Conservation (phyloP, 2,888 invertebrate species). For the Cephus sareptanus region DNA sequence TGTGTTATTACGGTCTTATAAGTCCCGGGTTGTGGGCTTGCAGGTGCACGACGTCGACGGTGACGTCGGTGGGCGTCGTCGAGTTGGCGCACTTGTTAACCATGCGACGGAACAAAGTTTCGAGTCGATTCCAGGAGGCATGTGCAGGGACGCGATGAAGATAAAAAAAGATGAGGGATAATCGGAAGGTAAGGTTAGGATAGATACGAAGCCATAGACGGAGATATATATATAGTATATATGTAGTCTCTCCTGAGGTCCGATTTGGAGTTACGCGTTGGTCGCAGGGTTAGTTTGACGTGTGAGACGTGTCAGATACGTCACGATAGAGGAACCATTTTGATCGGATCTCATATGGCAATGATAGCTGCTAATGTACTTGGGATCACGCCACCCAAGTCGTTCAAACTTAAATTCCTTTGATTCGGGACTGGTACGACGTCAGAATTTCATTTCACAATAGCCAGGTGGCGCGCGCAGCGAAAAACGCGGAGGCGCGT, state of each 20-base stretch:
- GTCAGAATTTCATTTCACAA: constrained; percentile 4
- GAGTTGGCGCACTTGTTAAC: not conserved
- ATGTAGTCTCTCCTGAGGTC: not conserved
- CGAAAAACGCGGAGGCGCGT: not conserved
- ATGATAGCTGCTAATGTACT: constrained; percentile 46
- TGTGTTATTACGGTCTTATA: constrained; percentile 12
- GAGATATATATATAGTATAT: not conserved
- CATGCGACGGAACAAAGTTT: not conserved
- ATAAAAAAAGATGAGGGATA: not conserved
- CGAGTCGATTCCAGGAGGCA: not conserved
- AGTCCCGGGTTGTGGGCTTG: not conserved
- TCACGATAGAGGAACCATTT: constrained; percentile 39
- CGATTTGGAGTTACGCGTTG: not conserved
- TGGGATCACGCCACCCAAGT: constrained; percentile 37
- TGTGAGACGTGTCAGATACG: constrained; percentile 48
- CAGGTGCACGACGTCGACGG: not conserved
- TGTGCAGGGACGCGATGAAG: not conserved
- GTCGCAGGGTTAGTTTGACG: constrained; percentile 12
- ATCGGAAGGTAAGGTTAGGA: not conserved
- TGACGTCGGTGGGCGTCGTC: not conserved
- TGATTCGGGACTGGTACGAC: constrained; percentile 2
- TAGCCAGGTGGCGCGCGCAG: not conserved
- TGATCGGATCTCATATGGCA: constrained; percentile 37
- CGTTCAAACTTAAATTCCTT: constrained; percentile 12
- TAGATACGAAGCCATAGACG: constrained; percentile 23